Evolutionary conservation across 2,797 vertebrate genomes (phyloP).

Genomic region (Nasua narica): DNA sequence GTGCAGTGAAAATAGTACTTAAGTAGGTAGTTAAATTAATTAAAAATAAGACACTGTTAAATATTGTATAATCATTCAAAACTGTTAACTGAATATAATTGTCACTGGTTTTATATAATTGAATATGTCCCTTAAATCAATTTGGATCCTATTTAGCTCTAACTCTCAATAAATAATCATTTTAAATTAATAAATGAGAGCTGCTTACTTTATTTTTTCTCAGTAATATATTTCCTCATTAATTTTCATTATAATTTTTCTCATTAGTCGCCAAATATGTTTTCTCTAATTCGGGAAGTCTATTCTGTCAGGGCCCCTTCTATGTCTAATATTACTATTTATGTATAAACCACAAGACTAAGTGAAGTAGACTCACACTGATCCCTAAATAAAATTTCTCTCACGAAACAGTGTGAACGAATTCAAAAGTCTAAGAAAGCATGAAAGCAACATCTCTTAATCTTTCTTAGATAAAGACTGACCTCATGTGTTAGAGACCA

Average conservation of each 20-base stretch:
- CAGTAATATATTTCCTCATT: background rate
- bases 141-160: background rate
- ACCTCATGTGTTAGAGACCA: constrained; percentile 36
- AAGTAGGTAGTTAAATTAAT: background rate
- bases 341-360: background rate
- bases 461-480: constrained; percentile 45
- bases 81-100: background rate
- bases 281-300: background rate
- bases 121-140: background rate
- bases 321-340: background rate
- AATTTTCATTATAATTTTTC: constrained; percentile 25
- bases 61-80: background rate
- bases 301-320: background rate
- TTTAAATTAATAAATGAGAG: constrained; percentile 39
- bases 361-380: background rate
- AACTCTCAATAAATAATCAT: constrained; percentile 21
- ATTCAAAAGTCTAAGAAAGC: constrained; percentile 37
- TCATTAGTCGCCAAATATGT: background rate
- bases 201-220: background rate
- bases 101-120: constrained; percentile 6
- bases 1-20: background rate
- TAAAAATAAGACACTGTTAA: background rate
- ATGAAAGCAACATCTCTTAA: constrained; percentile 4
- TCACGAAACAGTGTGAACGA: constrained; percentile 6
- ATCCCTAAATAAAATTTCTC: background rate